Evolutionary conservation across 1,140 invertebrate species (phyloP).

Genomic region (Danaus melanippus): DNA sequence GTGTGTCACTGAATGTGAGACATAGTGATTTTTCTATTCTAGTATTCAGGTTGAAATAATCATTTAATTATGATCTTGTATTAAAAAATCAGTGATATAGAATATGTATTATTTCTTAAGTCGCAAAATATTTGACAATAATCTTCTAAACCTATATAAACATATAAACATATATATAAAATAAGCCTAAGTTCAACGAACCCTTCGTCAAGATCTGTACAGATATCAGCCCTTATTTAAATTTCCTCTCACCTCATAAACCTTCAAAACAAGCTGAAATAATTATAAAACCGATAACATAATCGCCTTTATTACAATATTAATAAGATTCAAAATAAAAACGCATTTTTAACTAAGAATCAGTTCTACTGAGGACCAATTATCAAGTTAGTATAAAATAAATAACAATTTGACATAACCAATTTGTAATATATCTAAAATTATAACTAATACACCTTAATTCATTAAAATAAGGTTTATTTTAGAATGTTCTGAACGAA

Average conservation of each 20-base stretch:
- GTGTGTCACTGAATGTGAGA: too few relatives aligned
- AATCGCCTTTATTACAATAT: conserved; percentile 1
- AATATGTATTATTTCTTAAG: too few relatives aligned
- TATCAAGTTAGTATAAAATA: conserved; percentile 36
- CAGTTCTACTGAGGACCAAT: conserved; percentile 24
- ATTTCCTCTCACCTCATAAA: conserved; percentile 20
- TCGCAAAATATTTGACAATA: too few relatives aligned
- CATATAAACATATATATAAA: too few relatives aligned
- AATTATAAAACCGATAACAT: conserved; percentile 11
- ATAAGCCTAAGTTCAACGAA: not conserved
- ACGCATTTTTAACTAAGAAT: conserved; percentile 3
- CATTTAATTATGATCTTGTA: too few relatives aligned
- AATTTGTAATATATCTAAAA: conserved; percentile 1
- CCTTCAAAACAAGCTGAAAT: conserved; percentile 17
- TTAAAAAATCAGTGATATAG: too few relatives aligned
- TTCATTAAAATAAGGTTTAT: conserved; percentile 12
- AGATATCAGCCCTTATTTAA: conserved; percentile 23
- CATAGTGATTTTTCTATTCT: too few relatives aligned
- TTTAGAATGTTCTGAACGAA: conserved; percentile 3
- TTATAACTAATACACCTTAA: conserved; percentile 3
- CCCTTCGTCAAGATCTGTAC: conserved; percentile 17
- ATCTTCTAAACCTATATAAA: too few relatives aligned
- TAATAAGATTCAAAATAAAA: conserved; percentile 5
- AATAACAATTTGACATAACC: conserved; percentile 33
- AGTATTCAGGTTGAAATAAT: too few relatives aligned